These are phyloP conservation scores for Lamproptera curius DNA, from an alignment of 2,888 invertebrate genomes.

Conservation along the genomic window DNA sequence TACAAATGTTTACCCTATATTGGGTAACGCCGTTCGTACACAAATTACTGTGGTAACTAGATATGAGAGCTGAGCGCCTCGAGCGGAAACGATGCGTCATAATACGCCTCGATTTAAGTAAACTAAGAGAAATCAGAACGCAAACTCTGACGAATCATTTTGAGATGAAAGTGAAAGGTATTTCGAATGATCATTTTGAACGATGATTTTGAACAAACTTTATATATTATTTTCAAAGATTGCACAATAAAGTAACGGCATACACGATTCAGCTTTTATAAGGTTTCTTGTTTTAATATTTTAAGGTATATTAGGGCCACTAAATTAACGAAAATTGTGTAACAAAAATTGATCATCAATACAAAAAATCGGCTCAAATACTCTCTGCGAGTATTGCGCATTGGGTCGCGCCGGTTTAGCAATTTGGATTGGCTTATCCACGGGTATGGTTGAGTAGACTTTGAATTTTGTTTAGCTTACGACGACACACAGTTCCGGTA, in stretches of 20 bases:
- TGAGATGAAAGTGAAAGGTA: constrained; percentile 26
- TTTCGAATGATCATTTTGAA: constrained; percentile 1
- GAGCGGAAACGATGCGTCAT: constrained; percentile 19
- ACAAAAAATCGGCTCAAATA: constrained; percentile 46
- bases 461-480: background rate
- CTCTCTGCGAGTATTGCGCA: constrained; percentile 68
- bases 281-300: background rate
- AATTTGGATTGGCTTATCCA: constrained; percentile 44
- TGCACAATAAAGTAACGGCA: background rate
- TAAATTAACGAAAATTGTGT: background rate
- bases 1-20: constrained; percentile 4
- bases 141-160: constrained; percentile 12
- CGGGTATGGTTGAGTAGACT: constrained; percentile 21
- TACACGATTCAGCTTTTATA: background rate
- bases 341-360: constrained; percentile 28
- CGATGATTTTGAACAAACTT: background rate
- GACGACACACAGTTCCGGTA: no score
- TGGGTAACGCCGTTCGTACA: background rate
- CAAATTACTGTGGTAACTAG: background rate
- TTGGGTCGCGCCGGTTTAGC: constrained; percentile 62
- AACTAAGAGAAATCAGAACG: constrained; percentile 22
- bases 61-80: background rate
- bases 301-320: background rate
- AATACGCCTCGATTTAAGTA: constrained; percentile 19
- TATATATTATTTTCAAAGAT: background rate